phyloP scores from a whole-genome alignment of 2,113 vertebrate genomes.

The Oncorhynchus nerka region DNA sequence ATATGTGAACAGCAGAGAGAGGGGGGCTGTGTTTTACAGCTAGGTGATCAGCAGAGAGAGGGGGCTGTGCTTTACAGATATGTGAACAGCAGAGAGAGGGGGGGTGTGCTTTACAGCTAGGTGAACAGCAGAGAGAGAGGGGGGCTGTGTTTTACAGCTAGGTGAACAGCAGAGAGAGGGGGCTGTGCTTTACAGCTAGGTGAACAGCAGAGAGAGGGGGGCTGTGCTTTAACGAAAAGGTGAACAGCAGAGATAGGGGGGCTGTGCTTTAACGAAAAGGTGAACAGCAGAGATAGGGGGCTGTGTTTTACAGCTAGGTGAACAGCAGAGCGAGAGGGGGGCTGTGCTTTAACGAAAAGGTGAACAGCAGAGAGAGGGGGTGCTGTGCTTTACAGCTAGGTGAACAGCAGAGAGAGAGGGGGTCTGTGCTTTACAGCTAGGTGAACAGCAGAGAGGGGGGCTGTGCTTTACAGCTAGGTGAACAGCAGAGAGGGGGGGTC shows the following conservation, averaged over 20 bases:
- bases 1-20: not conserved
- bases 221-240: not conserved
- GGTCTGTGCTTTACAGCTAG: not conserved
- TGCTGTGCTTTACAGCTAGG: not conserved
- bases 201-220: not conserved
- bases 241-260: not conserved
- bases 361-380: not conserved
- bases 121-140: not conserved
- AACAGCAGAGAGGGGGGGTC: not conserved
- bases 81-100: not conserved
- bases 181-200: not conserved
- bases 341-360: too few species aligned
- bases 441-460: not conserved
- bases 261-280: too few species aligned
- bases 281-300: too few species aligned
- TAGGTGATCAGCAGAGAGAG: not conserved
- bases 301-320: too few species aligned
- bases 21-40: not conserved
- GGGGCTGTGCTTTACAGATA: not conserved
- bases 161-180: not conserved
- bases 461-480: not conserved
- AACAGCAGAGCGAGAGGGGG: too few species aligned
- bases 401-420: not conserved
- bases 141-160: not conserved
- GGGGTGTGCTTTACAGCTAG: not conserved